phyloP scores from a whole-genome alignment of 1,140 invertebrate species.

The Bombyx mori region ASM3026992v2 NC_085110.1:17387001-17387500 shows the following conservation, averaged over 20 bases:
- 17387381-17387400: slow-evolving; percentile 55
- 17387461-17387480: too few species aligned
- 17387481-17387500: too few species aligned
- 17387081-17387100: slow-evolving; percentile 38
- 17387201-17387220: slow-evolving; percentile 61
- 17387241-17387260: slow-evolving; percentile 66
- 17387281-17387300: slow-evolving; percentile 32
- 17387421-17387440: background rate
- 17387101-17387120: slow-evolving; percentile 15
- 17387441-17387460: too few species aligned
- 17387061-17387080: slow-evolving; percentile 76
- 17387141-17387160: slow-evolving; percentile 23
- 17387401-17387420: background rate
- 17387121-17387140: slow-evolving; percentile 11
- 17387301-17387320: slow-evolving; percentile 54
- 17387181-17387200: slow-evolving; percentile 32
- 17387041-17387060: slow-evolving; percentile 79
- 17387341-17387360: slow-evolving; percentile 68
- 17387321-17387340: slow-evolving; percentile 48
- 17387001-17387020: slow-evolving; percentile 92
- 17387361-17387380: slow-evolving; percentile 58
- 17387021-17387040: slow-evolving; percentile 88
- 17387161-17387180: slow-evolving; percentile 28
- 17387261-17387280: slow-evolving; percentile 22
- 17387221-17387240: slow-evolving; percentile 68